Percentiles rank a stretch among this genome's conserved stretches.
These are phyloP conservation scores for Bergia puertoricense DNA, from an alignment of 92 coral and sea anemone genomes.

Conservation along the genomic window DNA sequence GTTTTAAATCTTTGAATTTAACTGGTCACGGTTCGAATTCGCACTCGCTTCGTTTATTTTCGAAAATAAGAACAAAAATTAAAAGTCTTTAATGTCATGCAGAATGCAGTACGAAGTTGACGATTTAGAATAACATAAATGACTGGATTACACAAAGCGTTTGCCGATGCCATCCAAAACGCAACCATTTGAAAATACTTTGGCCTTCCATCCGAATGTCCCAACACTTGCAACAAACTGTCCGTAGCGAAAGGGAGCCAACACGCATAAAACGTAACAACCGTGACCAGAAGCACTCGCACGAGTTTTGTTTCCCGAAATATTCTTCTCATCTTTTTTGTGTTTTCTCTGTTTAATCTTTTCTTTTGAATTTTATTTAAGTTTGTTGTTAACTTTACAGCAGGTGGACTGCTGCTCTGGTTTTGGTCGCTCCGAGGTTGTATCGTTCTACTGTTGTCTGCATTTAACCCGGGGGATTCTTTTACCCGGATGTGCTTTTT, in stretches of 20 bases:
- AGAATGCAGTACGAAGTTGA: constrained; percentile 71
- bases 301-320: constrained; percentile 62
- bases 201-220: constrained; percentile 64
- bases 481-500: neutral
- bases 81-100: constrained; percentile 34
- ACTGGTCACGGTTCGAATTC: too few relatives aligned
- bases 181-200: constrained; percentile 53
- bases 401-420: neutral
- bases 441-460: neutral
- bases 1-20: too few relatives aligned
- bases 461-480: neutral
- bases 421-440: neutral
- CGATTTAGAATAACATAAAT: constrained; percentile 75
- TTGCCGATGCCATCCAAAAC: constrained; percentile 77
- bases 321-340: constrained; percentile 46
- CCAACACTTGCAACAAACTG: constrained; percentile 59
- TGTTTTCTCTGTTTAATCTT: constrained; percentile 11
- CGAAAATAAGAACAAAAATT: neutral
- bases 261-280: constrained; percentile 62
- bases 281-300: constrained; percentile 66
- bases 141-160: constrained; percentile 71
- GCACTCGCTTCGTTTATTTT: neutral
- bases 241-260: constrained; percentile 79
- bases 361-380: constrained; percentile 11
- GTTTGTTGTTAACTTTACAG: neutral